A percentile compares a stretch with the other conserved stretches of the same genome.
Conservation (phyloP, 2,888 invertebrate genomes). For the Oegoconia quadripuncta region DNA sequence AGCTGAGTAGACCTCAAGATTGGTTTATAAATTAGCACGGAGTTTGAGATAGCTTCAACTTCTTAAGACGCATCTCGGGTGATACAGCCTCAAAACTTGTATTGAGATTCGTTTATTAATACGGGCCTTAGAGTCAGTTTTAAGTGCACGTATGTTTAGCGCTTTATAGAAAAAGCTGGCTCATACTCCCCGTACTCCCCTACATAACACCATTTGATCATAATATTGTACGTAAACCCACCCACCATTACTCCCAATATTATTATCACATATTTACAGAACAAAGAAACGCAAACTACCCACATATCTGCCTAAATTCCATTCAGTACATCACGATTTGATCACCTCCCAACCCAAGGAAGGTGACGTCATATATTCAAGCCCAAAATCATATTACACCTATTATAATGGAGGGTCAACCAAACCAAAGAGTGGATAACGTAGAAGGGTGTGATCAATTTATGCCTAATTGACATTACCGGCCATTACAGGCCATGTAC, state of each 20-base stretch:
- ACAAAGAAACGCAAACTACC: conserved; percentile 1
- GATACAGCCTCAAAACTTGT: no score
- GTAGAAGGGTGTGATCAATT: not conserved
- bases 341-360: conserved; percentile 10
- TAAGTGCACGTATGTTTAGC: no score
- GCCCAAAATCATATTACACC: conserved; percentile 16
- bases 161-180: no score
- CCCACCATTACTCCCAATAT: not conserved
- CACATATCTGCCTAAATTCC: conserved; percentile 3
- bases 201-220: no score
- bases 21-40: no score
- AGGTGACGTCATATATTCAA: conserved; percentile 12
- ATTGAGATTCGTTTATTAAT: no score
- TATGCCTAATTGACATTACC: not conserved
- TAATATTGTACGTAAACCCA: not conserved
- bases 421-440: conserved; percentile 7
- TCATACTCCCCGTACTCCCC: no score
- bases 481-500: no score
- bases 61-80: no score
- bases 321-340: conserved; percentile 5
- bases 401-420: conserved; percentile 15
- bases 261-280: not conserved
- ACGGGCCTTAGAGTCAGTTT: no score
- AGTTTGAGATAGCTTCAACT: no score
- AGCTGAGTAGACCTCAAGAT: no score